Evolutionary conservation across 2,113 vertebrate species (phyloP).

Genomic region (Ceratotherium simum): DNA sequence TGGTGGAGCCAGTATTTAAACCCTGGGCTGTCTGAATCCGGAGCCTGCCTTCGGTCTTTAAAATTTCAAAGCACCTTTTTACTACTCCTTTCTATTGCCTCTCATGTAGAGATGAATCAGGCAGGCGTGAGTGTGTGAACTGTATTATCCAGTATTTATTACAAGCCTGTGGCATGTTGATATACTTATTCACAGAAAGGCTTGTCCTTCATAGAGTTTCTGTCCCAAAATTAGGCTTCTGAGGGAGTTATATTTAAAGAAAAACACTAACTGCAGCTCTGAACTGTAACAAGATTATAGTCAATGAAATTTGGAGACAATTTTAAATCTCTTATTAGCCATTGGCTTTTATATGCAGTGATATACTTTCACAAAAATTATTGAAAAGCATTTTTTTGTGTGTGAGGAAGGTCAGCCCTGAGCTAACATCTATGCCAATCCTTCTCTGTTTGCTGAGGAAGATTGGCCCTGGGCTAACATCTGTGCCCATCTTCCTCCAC

Average conservation of each 20-base stretch:
- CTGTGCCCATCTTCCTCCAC: too few relatives aligned
- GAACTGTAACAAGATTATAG: neutral
- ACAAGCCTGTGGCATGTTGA: neutral
- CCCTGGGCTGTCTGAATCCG: neutral
- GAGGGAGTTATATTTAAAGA: neutral
- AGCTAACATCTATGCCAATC: too few relatives aligned
- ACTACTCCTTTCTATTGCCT: neutral
- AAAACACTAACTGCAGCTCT: neutral
- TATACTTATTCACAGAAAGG: neutral
- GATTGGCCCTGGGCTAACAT: too few relatives aligned
- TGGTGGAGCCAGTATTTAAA: neutral
- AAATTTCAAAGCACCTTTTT: neutral
- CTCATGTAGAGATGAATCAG: neutral
- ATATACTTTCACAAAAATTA: slow-evolving; percentile 42
- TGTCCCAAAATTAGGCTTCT: neutral
- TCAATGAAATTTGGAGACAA: slow-evolving; percentile 31
- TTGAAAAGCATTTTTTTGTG: neutral
- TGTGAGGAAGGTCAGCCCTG: too few relatives aligned
- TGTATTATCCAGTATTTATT: neutral
- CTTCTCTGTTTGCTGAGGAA: too few relatives aligned
- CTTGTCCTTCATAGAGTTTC: slow-evolving; percentile 22
- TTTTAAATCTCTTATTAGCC: slow-evolving; percentile 29
- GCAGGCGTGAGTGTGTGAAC: neutral
- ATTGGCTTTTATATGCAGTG: neutral
- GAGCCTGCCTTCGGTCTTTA: neutral